Base-by-base conservation (phyloP, 1,140 invertebrate genomes). In the Aphelenchoides fujianensis region DNA sequence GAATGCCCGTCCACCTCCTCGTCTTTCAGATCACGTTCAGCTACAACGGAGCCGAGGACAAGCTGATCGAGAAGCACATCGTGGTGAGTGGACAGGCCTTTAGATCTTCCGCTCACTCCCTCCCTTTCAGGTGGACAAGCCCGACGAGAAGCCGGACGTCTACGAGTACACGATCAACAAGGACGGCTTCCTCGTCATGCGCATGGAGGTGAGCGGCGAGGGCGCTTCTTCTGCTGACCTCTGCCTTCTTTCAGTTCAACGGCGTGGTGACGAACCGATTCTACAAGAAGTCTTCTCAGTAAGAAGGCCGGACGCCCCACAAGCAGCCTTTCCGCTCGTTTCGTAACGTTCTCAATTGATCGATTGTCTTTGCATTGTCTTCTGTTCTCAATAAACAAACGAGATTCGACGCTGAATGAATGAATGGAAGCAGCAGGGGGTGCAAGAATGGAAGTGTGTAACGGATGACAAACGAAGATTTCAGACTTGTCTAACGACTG, bases 121-220 rank as follows among this genome's bases (percentile, higher is more conserved):
- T n/a, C n/a, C n/a, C n/a, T 92, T 54, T 1, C 12, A 16, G 19
- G 31, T 23, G 53, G 66, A 68, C 2, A 68, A 68, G 48, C 66
- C 48, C 28, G 55, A 19, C 5, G 55, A 59, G 34, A 59, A 59
- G 55, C 5, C 55, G 5, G 55, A 59, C 55, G 23, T 59, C 55
- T 59, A 59, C 55, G 55, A 59, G 5, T 59, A 59, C 55, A 59
- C 55, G 5, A 59, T 59, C 55, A 59, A 59, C 55, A 59, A 59
- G 55, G 55, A 59, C 55, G 55, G 55, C 12, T 59, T 59, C 19
- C 7, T 59, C 27, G 55, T 59, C 5, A 59, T 59, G 41, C 41
- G 41, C 12, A 48, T 48, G 41, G 41, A 48, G 41, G 12, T 16
- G 12, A 48, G 23, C 23, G 12, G 23, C 12, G 41, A n/a, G n/a